Conservation (phyloP, 2,797 vertebrate genomes). For the Sternotherus odoratus region DNA sequence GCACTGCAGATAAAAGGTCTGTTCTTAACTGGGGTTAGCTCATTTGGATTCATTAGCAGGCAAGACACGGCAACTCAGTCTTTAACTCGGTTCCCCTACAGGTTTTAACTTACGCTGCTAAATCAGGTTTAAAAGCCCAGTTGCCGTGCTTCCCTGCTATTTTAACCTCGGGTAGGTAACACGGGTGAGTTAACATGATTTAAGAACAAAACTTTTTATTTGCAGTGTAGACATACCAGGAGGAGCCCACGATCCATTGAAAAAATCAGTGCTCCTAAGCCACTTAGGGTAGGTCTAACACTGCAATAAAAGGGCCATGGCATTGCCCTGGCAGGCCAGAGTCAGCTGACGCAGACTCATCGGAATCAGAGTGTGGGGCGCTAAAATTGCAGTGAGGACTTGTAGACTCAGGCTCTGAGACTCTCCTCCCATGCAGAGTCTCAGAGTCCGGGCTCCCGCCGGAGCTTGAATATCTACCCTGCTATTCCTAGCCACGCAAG, state of each 20-base stretch:
- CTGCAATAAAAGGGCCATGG: not conserved
- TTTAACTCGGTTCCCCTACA: not conserved
- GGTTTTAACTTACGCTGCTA: not conserved
- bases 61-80: not conserved
- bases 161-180: not conserved
- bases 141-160: not conserved
- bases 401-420: not conserved
- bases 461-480: not conserved
- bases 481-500: not conserved
- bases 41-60: not conserved
- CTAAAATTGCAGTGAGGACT: not conserved
- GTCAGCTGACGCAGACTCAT: not conserved
- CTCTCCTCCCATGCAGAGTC: too few relatives aligned
- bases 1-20: not conserved
- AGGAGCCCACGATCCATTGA: not conserved
- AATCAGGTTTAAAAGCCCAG: not conserved
- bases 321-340: too few relatives aligned
- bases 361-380: too few relatives aligned
- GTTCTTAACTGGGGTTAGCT: not conserved
- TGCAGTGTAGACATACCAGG: not conserved
- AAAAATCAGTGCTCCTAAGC: not conserved
- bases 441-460: too few relatives aligned
- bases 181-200: not conserved
- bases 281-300: not conserved
- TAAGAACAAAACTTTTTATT: not conserved